A percentile compares a stretch with the other conserved stretches of the same genome.
These are phyloP conservation scores for Hyperopisus bebe DNA, from an alignment of 2,113 vertebrate species.

Conservation along the genomic window DNA sequence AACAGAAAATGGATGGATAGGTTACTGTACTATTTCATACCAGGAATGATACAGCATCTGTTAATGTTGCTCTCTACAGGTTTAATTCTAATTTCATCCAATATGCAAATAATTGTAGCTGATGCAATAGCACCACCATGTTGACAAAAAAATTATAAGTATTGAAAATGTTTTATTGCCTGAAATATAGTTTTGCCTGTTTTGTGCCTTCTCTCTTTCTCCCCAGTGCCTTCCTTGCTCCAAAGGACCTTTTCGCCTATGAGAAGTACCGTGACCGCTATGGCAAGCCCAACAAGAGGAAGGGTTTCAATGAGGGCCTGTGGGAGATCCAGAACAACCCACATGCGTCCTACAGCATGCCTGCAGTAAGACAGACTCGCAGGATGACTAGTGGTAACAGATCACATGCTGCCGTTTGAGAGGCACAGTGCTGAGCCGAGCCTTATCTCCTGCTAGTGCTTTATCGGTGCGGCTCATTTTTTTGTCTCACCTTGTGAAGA, in stretches of 20 bases:
- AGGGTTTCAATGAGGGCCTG: conserved; percentile 96
- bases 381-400: neutral
- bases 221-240: conserved; percentile 84
- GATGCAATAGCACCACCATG: neutral
- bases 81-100: neutral
- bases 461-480: neutral
- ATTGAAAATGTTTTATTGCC: neutral
- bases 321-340: conserved; percentile 99
- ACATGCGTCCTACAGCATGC: conserved; percentile 89
- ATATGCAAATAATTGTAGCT: neutral
- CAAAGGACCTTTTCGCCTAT: conserved; percentile 92
- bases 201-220: conserved; percentile 28
- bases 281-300: conserved; percentile 95
- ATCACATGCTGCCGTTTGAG: neutral
- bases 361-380: conserved; percentile 69
- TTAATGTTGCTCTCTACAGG: neutral
- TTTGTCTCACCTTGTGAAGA: neutral
- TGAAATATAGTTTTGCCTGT: neutral
- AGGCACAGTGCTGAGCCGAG: neutral
- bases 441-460: neutral
- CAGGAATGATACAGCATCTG: neutral
- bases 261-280: conserved; percentile 92
- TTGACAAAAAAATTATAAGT: neutral
- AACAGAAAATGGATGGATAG: neutral
- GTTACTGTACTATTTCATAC: neutral